Conservation (phyloP, 2,797 vertebrate species). For the Ctenochaetus hawaiiensis region DNA sequence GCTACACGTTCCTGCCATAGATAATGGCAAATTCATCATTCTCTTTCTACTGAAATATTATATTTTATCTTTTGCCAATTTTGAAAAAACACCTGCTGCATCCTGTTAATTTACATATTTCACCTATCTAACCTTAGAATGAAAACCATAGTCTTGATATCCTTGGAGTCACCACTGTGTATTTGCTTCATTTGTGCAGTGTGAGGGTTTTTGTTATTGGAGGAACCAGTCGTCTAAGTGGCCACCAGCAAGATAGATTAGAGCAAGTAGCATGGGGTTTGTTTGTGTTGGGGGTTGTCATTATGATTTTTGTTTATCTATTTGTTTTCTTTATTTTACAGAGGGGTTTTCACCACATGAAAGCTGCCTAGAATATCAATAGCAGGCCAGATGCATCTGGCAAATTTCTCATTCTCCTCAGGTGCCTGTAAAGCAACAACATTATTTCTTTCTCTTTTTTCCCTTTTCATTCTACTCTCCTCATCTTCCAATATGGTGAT, state of each 20-base stretch:
- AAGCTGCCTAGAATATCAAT: slow-evolving; percentile 78
- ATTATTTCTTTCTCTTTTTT: slow-evolving; percentile 36
- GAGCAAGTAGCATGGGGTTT: slow-evolving; percentile 49
- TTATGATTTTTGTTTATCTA: slow-evolving; percentile 70
- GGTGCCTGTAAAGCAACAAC: slow-evolving; percentile 55
- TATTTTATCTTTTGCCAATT: slow-evolving; percentile 48
- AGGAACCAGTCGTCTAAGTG: slow-evolving; percentile 46
- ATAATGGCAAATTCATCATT: slow-evolving; percentile 48
- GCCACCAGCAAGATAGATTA: slow-evolving; percentile 62
- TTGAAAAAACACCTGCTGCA: slow-evolving; percentile 60
- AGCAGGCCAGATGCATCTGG: slow-evolving; percentile 35
- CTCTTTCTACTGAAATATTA: slow-evolving; percentile 27
- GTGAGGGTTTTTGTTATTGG: slow-evolving; percentile 45
- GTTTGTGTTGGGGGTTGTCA: slow-evolving; percentile 51
- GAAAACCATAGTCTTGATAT: slow-evolving; percentile 41
- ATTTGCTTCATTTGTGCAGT: slow-evolving; percentile 37
- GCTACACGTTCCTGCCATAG: slow-evolving; percentile 17
- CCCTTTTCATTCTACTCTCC: slow-evolving; percentile 65
- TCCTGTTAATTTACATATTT: slow-evolving; percentile 55
- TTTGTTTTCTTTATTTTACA: slow-evolving; percentile 67
- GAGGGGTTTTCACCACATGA: slow-evolving; percentile 54
- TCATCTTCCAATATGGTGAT: slow-evolving; percentile 75
- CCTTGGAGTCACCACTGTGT: slow-evolving; percentile 32
- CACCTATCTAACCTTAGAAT: slow-evolving; percentile 27
- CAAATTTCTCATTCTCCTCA: slow-evolving; percentile 69